Evolutionary conservation across 2,888 invertebrate species (phyloP), one percentile per base, ranked within the genome.

Genomic region (Thalpophila matura): DNA sequence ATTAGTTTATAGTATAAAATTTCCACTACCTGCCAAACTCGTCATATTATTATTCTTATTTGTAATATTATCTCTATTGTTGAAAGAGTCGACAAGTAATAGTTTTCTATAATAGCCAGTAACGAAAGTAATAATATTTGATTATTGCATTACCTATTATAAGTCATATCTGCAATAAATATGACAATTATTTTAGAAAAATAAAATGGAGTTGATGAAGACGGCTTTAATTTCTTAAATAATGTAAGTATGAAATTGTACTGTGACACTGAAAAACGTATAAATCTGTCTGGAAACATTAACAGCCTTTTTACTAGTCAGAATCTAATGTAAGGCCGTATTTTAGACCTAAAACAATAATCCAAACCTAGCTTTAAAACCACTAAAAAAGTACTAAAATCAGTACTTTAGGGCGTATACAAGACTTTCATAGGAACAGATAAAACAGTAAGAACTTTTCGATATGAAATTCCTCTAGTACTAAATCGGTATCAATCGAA

Each of bases 321-420:
- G 6, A 14, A 27, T 37, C 2, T 9, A 5, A 27, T 16, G 45
- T 16, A 14, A n/a, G 14, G n/a, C 22, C 38, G 7, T 60, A 69
- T 59, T 68, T 50, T 18, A 40, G n/a, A 2, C 12, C n/a, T 67
- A 29, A 50, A 61, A 42, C 33, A 53, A 46, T 29, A 51, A 47
- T 14, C 18, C n/a, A 6, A 24, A 24, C 18, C 3, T 27, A 43
- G 20, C 27, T 61, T 54, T 16, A 54, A 49, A 43, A n/a, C n/a
- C 55, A 47, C 63, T 69, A 76, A 76, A 69, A 69, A 26, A 10
- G 22, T 29, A 53, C 60, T 76, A 69, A 76, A 62, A 40, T 45
- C 20, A 57, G 29, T 42, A 66, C 40, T 59, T 58, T 6, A 58
- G 46, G 67, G 55, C 60, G 61, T 79, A 38, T 59, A 66, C 46